These are phyloP conservation scores for Atherix ibis DNA, from an alignment of 2,888 invertebrate genomes.

Conservation along the genomic window DNA sequence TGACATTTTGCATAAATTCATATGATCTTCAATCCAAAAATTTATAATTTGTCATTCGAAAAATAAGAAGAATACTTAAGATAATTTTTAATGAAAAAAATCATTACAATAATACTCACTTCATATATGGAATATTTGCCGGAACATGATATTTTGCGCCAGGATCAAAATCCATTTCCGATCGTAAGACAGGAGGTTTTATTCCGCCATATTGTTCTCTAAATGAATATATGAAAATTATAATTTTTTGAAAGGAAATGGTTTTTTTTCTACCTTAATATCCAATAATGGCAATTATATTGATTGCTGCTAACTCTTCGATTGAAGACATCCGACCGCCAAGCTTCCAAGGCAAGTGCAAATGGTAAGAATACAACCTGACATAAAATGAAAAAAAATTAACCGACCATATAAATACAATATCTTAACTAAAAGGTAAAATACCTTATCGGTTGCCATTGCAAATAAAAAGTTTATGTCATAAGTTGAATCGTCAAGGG, in stretches of 20 bases:
- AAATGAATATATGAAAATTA: conserved; percentile 16
- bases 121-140: conserved; percentile 76
- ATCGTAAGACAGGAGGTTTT: conserved; percentile 69
- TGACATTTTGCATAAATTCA: too few species aligned
- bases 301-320: conserved; percentile 56
- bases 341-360: conserved; percentile 66
- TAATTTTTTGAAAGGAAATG: conserved; percentile 4
- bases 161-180: conserved; percentile 80
- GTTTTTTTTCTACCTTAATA: conserved; percentile 43
- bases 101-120: conserved; percentile 60
- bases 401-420: neutral
- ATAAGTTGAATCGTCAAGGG: conserved; percentile 62
- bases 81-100: too few species aligned
- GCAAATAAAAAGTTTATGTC: conserved; percentile 75
- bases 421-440: neutral
- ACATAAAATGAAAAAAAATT: conserved; percentile 2
- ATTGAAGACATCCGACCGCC: conserved; percentile 75
- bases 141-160: conserved; percentile 88
- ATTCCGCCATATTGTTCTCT: conserved; percentile 74
- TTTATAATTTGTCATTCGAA: too few species aligned
- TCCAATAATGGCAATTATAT: conserved; percentile 81
- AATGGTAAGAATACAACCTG: conserved; percentile 57
- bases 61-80: too few species aligned
- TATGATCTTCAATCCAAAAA: too few species aligned
- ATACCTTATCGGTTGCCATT: conserved; percentile 69